Evolutionary conservation across 2,888 invertebrate species (phyloP), one percentile per base, ranked within the genome.

Genomic region (Phaonia tiefii): DNA sequence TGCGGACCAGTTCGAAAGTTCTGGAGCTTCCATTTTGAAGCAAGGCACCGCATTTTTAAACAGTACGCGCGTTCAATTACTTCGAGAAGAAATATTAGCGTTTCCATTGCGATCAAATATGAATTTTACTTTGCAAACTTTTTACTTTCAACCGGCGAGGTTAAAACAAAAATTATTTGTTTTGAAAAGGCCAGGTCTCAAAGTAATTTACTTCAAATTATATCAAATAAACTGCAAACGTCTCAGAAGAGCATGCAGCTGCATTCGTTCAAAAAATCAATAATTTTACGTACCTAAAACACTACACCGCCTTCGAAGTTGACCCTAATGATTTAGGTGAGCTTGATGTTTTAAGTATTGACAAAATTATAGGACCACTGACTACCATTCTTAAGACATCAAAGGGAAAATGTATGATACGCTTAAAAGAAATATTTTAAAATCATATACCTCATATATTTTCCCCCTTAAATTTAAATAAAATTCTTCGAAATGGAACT

Each of bases 21-120:
- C 31, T 31, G 31, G 31, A 31, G 31, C 31, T 31, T 31, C 8
- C 31, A 31, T 54, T 83, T 76, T 79, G 80, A 83, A 72, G 69
- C 80, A 42, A 75, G 72, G 54, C 83, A 83, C 65, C 63, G 79
- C 44, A 56, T 26, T 13, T 74, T 79, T 20, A 82, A 82, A 82
- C 31, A 54, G 1, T 76, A 79, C 70, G 37, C 82, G 15, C 60
- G 73, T 70, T 71, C 58, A 65, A 81, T 71, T 42, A 78, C 75
- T 17, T 80, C 77, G 7, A 63, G 82, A 70, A 71, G 46, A 60
- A 75, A 75, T 58, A 67, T 70, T 39, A 56, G 70, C 31, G 4
- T 79, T 22, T 65, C 66, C 7, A 17, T 79, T 11, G 79, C 71
- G 17, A 75, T 44, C 51, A 79, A 75, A 65, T 79, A 71, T 44